Evolutionary conservation across 2,113 vertebrate genomes (phyloP).

Genomic region (Vidua chalybeata): DNA sequence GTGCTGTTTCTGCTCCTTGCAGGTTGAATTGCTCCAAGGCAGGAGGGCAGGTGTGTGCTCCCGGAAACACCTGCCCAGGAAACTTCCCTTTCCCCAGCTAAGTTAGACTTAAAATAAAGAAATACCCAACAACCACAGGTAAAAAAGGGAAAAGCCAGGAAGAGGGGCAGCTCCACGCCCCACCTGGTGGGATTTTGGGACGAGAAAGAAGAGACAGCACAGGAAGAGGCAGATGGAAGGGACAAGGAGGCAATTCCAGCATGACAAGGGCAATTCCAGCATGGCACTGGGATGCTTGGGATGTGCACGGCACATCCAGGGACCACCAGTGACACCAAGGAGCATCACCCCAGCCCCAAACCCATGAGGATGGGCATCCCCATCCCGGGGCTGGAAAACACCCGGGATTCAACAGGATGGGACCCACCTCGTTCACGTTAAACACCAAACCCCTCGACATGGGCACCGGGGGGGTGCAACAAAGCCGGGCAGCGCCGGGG

Average conservation of each 20-base stretch:
- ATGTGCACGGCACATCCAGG: background rate
- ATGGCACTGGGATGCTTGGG: rapidly evolving
- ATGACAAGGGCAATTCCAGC: background rate
- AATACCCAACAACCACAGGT: background rate
- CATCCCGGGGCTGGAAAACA: background rate
- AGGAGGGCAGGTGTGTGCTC: background rate
- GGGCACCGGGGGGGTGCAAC: background rate
- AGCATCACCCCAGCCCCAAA: background rate
- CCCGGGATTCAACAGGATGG: background rate
- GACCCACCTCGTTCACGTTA: background rate
- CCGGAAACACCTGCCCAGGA: background rate
- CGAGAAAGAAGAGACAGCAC: background rate
- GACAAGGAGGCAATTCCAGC: background rate
- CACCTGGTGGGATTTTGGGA: background rate
- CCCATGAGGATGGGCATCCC: background rate
- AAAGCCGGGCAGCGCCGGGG: background rate
- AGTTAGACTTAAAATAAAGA: background rate
- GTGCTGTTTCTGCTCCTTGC: background rate
- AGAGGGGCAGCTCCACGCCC: background rate
- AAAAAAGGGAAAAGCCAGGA: background rate
- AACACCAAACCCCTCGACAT: background rate
- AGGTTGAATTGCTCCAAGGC: background rate
- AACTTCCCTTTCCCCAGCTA: background rate
- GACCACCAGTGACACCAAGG: background rate
- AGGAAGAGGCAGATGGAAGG: background rate